Conservation (phyloP, 2,797 vertebrate species). For the Accipiter superciliosus region DNA sequence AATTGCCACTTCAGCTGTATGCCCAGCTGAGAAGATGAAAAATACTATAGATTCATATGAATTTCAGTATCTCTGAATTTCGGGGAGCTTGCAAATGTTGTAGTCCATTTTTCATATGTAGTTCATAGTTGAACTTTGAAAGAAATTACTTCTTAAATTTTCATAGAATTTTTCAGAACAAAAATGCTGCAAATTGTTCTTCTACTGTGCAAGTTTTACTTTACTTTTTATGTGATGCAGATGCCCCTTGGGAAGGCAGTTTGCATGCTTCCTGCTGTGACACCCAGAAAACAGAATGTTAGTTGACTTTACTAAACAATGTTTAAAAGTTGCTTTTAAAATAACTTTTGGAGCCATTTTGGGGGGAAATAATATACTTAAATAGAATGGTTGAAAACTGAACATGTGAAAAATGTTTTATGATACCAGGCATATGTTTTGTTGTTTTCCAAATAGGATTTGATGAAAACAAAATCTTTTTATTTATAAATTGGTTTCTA, state of each 20-base stretch:
- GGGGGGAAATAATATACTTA: background rate
- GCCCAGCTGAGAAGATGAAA: background rate
- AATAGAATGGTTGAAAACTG: background rate
- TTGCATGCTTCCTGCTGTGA: background rate
- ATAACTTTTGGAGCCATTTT: background rate
- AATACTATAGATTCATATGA: background rate
- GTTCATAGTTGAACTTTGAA: background rate
- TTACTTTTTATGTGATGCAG: background rate
- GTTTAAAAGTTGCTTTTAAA: background rate
- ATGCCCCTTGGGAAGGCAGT: background rate
- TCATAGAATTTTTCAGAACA: background rate
- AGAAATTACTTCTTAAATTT: background rate
- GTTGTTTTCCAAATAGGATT: background rate
- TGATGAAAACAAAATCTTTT: background rate
- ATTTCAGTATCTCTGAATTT: background rate
- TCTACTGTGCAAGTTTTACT: background rate
- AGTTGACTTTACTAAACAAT: background rate
- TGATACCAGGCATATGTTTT: background rate
- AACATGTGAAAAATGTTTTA: background rate
- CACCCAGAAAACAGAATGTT: background rate
- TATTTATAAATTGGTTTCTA: background rate
- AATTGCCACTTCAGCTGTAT: background rate
- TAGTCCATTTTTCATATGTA: background rate
- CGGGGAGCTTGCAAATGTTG: background rate
- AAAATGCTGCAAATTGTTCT: background rate